These are phyloP conservation scores for Polymixis lichenea DNA, from an alignment of 2,888 invertebrate species.

Conservation along the genomic window DNA sequence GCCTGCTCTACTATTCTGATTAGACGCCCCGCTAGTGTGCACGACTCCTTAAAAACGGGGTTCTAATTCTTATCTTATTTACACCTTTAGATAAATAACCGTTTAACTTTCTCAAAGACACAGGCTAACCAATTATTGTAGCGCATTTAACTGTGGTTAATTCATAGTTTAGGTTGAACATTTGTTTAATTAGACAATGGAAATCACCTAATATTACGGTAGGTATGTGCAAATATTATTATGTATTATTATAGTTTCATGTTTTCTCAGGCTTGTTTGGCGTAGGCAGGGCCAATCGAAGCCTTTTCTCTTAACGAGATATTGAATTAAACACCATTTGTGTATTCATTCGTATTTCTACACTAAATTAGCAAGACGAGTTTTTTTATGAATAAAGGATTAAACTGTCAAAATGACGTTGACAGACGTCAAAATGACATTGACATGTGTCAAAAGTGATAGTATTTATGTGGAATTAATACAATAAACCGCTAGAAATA, in stretches of 20 bases:
- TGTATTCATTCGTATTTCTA: background rate
- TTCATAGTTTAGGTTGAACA: conserved; percentile 18
- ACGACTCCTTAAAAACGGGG: conserved; percentile 20
- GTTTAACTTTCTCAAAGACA: conserved; percentile 43
- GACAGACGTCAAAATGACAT: conserved; percentile 51
- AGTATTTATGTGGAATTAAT: conserved; percentile 18
- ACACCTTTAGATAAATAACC: conserved; percentile 49
- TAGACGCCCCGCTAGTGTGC: conserved; percentile 8
- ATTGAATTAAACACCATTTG: background rate
- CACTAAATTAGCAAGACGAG: background rate
- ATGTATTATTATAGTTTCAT: conserved; percentile 9
- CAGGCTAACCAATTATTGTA: conserved; percentile 38
- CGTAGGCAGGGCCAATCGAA: background rate
- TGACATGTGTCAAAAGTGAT: conserved; percentile 28
- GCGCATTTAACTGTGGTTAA: conserved; percentile 17
- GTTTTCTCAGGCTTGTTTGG: conserved; percentile 11
- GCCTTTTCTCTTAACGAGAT: background rate
- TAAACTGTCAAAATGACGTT: conserved; percentile 24
- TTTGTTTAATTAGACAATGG: conserved; percentile 16
- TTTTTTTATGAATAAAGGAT: background rate
- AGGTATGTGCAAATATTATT: too few species aligned
- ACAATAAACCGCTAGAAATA: background rate
- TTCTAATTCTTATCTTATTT: conserved; percentile 36
- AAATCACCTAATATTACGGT: too few species aligned
- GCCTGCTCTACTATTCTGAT: conserved; percentile 12